These are phyloP conservation scores for Elanus axillaris DNA, from an alignment of 2,113 vertebrate species.

Conservation along the genomic window DNA sequence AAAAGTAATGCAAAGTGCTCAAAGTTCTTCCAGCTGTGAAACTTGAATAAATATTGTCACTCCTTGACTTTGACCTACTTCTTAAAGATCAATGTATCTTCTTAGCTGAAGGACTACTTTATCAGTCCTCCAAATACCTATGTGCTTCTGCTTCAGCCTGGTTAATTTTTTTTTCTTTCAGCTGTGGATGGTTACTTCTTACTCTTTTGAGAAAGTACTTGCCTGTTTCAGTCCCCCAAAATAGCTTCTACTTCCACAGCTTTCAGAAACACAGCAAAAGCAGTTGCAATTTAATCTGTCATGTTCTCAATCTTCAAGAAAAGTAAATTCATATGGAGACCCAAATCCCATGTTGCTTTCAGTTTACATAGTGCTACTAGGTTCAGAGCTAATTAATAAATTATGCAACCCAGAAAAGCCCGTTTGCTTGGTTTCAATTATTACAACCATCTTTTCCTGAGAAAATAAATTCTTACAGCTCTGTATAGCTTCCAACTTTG, in stretches of 20 bases:
- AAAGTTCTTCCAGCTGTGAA: neutral
- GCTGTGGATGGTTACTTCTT: neutral
- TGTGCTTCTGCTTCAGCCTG: neutral
- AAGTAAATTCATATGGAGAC: neutral
- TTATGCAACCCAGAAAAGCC: conserved; percentile 39
- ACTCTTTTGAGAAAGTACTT: neutral
- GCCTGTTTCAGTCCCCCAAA: neutral
- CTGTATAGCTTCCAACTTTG: neutral
- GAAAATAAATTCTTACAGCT: neutral
- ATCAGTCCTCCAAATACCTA: neutral
- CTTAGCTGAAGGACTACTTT: neutral
- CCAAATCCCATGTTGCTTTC: neutral
- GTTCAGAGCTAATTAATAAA: conserved; percentile 45
- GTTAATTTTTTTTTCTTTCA: neutral
- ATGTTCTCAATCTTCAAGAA: neutral
- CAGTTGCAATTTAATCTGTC: conserved; percentile 3
- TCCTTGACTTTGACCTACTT: neutral
- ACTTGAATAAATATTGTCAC: neutral
- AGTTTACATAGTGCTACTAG: conserved; percentile 14
- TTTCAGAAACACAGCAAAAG: neutral
- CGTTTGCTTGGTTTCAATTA: neutral
- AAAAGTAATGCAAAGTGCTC: neutral
- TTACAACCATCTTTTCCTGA: neutral
- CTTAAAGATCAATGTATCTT: neutral
- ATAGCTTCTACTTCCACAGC: neutral